phyloP scores from a whole-genome alignment of 2,113 vertebrate species.

The Solea senegalensis region DNA sequence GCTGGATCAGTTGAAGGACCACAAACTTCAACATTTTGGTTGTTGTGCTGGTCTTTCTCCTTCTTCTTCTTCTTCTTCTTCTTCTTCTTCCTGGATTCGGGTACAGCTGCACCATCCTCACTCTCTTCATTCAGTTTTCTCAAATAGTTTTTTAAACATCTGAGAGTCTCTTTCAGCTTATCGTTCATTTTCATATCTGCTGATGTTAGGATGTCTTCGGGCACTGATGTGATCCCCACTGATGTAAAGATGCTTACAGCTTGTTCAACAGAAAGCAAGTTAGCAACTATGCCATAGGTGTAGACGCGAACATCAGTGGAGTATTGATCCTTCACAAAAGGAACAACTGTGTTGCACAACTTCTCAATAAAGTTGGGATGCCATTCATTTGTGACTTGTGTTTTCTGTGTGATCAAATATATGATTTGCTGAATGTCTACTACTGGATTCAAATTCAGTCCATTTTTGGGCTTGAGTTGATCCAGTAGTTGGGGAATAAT shows the following conservation, averaged over 20 bases:
- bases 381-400: slow-evolving; percentile 31
- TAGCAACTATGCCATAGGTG: slow-evolving; percentile 47
- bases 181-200: slow-evolving; percentile 49
- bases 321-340: neutral
- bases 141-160: too few relatives aligned
- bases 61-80: slow-evolving; percentile 22
- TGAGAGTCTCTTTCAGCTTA: slow-evolving; percentile 49
- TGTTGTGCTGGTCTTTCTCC: slow-evolving; percentile 14
- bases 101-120: neutral
- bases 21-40: neutral
- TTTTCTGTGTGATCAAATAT: slow-evolving; percentile 63
- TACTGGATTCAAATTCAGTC: accelerated
- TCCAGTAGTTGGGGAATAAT: slow-evolving; percentile 37
- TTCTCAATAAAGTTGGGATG: slow-evolving; percentile 15
- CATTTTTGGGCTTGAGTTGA: neutral
- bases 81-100: slow-evolving; percentile 14
- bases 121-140: too few relatives aligned
- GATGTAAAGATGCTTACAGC: slow-evolving; percentile 11
- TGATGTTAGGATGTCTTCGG: slow-evolving; percentile 48
- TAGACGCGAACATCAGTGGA: neutral
- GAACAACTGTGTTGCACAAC: slow-evolving; percentile 44
- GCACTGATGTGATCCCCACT: slow-evolving; percentile 49
- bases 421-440: neutral
- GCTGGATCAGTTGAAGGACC: neutral
- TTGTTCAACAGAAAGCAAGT: slow-evolving; percentile 26